Base-by-base conservation (phyloP, 2,797 vertebrate species). In the Pelobates cultripes region DNA sequence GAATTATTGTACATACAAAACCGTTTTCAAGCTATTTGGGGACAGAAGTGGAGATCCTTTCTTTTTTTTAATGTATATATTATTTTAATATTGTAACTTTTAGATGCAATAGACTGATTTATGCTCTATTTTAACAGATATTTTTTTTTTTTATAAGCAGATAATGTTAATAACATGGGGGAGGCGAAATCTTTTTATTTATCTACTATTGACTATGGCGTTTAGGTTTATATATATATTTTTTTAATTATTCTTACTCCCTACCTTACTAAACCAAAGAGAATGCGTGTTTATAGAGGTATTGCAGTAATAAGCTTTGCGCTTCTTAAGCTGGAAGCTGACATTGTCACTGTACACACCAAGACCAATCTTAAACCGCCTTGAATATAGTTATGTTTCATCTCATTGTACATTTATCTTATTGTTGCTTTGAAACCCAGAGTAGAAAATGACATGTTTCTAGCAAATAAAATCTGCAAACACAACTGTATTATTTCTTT, bases 41-140 rank as follows among this genome's bases (percentile, higher is more conserved):
- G 43, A 14, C 41, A 64, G 6, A 41, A 40, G 3, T 7, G 10
- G 0, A 4, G 67, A 53, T 63, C 67, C 68, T 15, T 51, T 71
- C 63, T 77, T 70, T 79, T 75, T 83, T 69, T 83, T 67, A 61
- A 61, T 83, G 57, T 83, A 68, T 83, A 74, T 78, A 73, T 82
- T 78, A 73, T 82, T 82, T 84, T 79, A 79, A 12, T 57, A 57
- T 55, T 75, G 73, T 45, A 73, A 45, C 70, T 78, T 57, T 79
- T 78, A 70, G n/a, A 47, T 51, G 51, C 14, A 3, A 44, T n/a
- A 72, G 73, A 72, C 60, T 66, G 80, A 66, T 77, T 72, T 66
- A 14, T 75, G 28, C 41, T 70, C 17, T 81, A 70, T 77, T 71
- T 80, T 70, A 55, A 69, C 70, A 75, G 72, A n/a, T n/a, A n/a